These are phyloP conservation scores for Kuschelorhynchus macadamiae DNA, from an alignment of 2,888 invertebrate genomes.

Conservation along the genomic window DNA sequence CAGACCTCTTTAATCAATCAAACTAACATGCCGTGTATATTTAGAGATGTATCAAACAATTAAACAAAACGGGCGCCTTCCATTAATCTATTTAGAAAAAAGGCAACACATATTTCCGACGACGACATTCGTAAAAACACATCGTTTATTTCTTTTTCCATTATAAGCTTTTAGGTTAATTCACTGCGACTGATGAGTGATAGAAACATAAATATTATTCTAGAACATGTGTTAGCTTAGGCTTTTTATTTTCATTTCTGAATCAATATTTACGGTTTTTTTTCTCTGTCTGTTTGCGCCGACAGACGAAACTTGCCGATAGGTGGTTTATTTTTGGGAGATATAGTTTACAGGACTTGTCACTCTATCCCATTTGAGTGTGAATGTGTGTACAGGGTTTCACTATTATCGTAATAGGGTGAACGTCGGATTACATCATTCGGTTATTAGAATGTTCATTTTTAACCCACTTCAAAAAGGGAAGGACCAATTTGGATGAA, in stretches of 20 bases:
- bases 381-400: too few relatives aligned
- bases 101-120: neutral
- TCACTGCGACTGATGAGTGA: conserved; percentile 44
- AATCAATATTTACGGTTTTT: conserved; percentile 46
- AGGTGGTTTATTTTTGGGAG: conserved; percentile 34
- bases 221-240: conserved; percentile 44
- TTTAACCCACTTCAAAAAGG: too few relatives aligned
- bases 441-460: too few relatives aligned
- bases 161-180: conserved; percentile 48
- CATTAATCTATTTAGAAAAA: too few relatives aligned
- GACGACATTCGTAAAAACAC: neutral
- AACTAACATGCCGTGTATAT: too few relatives aligned
- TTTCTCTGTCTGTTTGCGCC: conserved; percentile 28
- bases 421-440: too few relatives aligned
- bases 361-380: too few relatives aligned
- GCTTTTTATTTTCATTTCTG: conserved; percentile 39
- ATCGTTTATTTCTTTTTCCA: conserved; percentile 38
- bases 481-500: too few relatives aligned
- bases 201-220: conserved; percentile 49
- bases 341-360: conserved; percentile 19
- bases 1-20: too few relatives aligned
- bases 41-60: too few relatives aligned
- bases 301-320: conserved; percentile 24
- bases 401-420: too few relatives aligned
- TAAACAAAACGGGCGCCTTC: too few relatives aligned